phyloP scores from a whole-genome alignment of 2,113 vertebrate species.

The Aphelocoma coerulescens region DNA sequence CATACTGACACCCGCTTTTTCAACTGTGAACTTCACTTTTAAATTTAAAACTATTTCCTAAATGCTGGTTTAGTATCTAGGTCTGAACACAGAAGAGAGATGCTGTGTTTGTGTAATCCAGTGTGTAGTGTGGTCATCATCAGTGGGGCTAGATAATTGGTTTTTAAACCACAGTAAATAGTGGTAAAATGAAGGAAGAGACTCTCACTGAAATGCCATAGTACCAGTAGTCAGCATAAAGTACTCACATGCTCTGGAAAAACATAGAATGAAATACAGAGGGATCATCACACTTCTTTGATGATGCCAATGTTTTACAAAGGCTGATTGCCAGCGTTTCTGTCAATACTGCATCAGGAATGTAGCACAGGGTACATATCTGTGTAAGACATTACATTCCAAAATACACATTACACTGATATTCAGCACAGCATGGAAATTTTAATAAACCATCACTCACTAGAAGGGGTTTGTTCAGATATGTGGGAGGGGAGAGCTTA shows the following conservation, averaged over 20 bases:
- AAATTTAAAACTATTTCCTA: neutral
- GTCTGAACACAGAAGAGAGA: neutral
- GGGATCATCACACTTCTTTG: neutral
- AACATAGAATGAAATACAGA: neutral
- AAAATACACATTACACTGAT: neutral
- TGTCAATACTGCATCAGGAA: neutral
- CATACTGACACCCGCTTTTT: constrained; percentile 32
- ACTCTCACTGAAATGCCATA: neutral
- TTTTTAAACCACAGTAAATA: neutral
- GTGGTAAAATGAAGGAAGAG: neutral
- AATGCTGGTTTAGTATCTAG: neutral
- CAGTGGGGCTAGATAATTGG: neutral
- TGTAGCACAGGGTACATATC: neutral
- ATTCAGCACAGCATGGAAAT: constrained; percentile 1
- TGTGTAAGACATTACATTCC: neutral
- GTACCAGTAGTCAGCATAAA: neutral
- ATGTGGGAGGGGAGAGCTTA: neutral
- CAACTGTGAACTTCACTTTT: constrained; percentile 17
- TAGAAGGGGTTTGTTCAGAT: neutral
- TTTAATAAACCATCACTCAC: constrained; percentile 7
- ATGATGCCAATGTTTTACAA: neutral
- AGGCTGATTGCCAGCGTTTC: neutral
- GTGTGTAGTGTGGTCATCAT: neutral
- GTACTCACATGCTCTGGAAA: neutral
- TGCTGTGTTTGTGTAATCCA: neutral